Conservation (phyloP, 2,113 vertebrate species). For the Polypterus senegalus region DNA sequence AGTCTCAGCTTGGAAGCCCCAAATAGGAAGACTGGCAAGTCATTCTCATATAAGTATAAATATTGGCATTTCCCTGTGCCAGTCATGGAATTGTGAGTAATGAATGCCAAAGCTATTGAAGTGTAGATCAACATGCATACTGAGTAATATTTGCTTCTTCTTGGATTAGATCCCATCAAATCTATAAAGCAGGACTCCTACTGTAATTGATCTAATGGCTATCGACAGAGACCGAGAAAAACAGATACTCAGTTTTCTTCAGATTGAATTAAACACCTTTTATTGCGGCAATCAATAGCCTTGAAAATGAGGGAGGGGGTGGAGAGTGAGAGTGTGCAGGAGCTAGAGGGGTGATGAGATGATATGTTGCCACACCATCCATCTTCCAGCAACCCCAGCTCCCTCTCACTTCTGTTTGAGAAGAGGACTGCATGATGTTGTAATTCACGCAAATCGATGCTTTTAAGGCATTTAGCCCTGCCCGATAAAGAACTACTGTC, state of each 20-base stretch:
- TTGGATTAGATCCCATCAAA: constrained; percentile 15
- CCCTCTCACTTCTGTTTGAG: constrained; percentile 43
- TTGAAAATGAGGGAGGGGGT: constrained; percentile 67
- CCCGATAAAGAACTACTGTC: constrained; percentile 88
- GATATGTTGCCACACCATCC: constrained; percentile 68
- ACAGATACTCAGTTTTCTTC: constrained; percentile 89
- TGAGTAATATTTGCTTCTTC: not conserved
- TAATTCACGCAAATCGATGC: constrained; percentile 94
- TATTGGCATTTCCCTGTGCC: not conserved
- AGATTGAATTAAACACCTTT: constrained; percentile 98
- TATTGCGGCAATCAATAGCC: constrained; percentile 83
- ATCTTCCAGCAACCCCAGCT: constrained; percentile 58
- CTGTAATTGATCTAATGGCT: constrained; percentile 87
- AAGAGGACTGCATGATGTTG: constrained; percentile 51
- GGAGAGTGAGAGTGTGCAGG: constrained; percentile 52
- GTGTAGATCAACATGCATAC: constrained; percentile 5
- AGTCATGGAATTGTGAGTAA: no score
- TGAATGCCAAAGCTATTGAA: not conserved
- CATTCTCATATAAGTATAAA: not conserved
- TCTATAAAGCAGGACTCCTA: constrained; percentile 20
- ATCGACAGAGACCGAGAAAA: constrained; percentile 88
- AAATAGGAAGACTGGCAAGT: constrained; percentile 16
- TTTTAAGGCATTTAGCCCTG: constrained; percentile 91
- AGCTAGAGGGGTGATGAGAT: constrained; percentile 13
- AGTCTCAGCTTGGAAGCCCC: constrained; percentile 31